phyloP scores from a whole-genome alignment of 64 coral and sea anemone species.

The Trachythela sp. region DNA sequence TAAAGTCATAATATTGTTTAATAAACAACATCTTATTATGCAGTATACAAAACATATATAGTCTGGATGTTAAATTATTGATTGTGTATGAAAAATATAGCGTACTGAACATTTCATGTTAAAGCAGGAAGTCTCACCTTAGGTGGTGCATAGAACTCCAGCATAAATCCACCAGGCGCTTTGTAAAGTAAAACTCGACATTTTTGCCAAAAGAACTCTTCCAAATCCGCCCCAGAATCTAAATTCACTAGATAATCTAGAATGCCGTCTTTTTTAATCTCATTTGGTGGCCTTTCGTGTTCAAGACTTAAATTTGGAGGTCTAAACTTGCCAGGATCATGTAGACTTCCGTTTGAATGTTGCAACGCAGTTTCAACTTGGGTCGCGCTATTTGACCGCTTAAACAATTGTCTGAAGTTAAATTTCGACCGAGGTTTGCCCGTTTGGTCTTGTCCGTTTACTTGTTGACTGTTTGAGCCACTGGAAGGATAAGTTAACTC shows the following conservation, averaged over 20 bases:
- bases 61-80: no score
- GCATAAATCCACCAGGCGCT: slow-evolving; percentile 95
- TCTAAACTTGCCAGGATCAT: neutral
- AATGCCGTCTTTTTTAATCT: slow-evolving; percentile 63
- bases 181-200: slow-evolving; percentile 84
- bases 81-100: neutral
- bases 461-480: neutral
- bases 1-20: no score
- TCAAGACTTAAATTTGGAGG: neutral
- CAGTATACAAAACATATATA: no score
- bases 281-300: neutral
- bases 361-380: neutral
- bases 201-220: slow-evolving; percentile 99
- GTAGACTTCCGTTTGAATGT: neutral
- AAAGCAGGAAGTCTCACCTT: slow-evolving; percentile 58
- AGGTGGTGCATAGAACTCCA: slow-evolving; percentile 93
- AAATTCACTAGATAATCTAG: slow-evolving; percentile 96
- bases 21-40: no score
- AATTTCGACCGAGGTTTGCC: neutral
- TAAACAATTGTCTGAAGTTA: slow-evolving; percentile 18
- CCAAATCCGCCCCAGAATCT: slow-evolving; percentile 77
- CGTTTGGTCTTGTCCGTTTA: neutral
- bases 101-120: neutral
- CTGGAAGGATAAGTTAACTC: no score
- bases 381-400: neutral